Percentiles rank a stretch among this genome's conserved stretches.
These are phyloP conservation scores for Cynopterus brachyotis DNA, from an alignment of 2,113 vertebrate species.

Conservation along the genomic window DNA sequence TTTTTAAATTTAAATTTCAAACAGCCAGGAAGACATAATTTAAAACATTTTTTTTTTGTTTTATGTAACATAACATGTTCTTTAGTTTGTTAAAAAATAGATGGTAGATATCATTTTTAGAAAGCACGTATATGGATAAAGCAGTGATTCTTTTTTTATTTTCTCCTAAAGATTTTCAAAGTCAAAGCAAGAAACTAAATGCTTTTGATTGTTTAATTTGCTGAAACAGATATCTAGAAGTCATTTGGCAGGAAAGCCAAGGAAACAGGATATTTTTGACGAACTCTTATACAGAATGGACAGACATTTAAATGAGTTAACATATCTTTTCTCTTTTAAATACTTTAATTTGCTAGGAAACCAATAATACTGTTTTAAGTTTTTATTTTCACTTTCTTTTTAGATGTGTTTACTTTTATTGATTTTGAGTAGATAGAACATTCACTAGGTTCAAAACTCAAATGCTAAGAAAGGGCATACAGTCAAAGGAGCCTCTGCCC, in stretches of 20 bases:
- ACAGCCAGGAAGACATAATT: constrained; percentile 46
- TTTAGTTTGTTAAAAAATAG: constrained; percentile 63
- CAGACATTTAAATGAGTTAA: constrained; percentile 51
- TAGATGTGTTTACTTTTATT: neutral
- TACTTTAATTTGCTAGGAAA: neutral
- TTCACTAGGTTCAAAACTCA: neutral
- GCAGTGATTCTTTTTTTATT: constrained; percentile 47
- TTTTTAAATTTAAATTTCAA: constrained; percentile 62
- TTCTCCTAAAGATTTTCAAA: constrained; percentile 58
- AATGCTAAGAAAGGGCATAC: neutral
- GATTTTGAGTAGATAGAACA: neutral
- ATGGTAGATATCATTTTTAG: constrained; percentile 43
- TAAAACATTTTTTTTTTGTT: constrained; percentile 39
- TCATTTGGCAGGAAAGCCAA: constrained; percentile 34
- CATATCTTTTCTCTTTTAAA: neutral
- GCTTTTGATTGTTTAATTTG: constrained; percentile 60
- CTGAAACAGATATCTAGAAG: constrained; percentile 54
- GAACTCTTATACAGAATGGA: constrained; percentile 47
- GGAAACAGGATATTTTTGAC: constrained; percentile 47
- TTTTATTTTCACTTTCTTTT: neutral
- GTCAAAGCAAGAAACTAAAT: constrained; percentile 59
- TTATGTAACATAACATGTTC: constrained; percentile 67
- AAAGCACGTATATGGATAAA: constrained; percentile 63
- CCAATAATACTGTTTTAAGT: neutral
- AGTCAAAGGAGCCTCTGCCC: neutral